phyloP scores from a whole-genome alignment of 2,888 invertebrate genomes.

The Sinodicranocentrus sp. region DNA sequence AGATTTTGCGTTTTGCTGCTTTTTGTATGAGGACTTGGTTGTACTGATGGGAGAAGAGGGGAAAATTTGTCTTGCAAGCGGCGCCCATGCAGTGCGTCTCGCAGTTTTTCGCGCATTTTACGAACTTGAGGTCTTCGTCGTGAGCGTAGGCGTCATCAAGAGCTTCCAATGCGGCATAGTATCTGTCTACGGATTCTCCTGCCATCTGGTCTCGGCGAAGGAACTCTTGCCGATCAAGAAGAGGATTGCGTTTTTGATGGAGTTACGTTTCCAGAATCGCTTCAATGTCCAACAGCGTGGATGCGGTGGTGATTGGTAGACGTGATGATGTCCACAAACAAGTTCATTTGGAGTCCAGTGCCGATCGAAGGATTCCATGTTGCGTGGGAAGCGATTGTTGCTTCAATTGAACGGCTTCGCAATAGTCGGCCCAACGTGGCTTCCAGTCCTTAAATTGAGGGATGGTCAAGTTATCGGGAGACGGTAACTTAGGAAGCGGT shows the following conservation, averaged over 20 bases:
- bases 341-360: constrained; percentile 17
- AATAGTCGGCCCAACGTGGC: constrained; percentile 18
- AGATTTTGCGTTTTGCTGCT: neutral
- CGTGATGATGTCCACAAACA: constrained; percentile 19
- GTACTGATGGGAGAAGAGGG: neutral
- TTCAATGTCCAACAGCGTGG: neutral
- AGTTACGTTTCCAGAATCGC: constrained; percentile 2
- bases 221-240: constrained; percentile 32
- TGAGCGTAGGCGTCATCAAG: constrained; percentile 33
- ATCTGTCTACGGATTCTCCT: constrained; percentile 21
- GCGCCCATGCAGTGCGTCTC: neutral
- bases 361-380: constrained; percentile 17
- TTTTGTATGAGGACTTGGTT: neutral
- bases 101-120: neutral
- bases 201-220: constrained; percentile 17
- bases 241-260: constrained; percentile 22
- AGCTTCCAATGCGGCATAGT: constrained; percentile 13
- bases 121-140: neutral
- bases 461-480: constrained; percentile 23
- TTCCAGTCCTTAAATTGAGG: constrained; percentile 30
- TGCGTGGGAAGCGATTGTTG: neutral
- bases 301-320: neutral
- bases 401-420: constrained; percentile 7
- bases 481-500: neutral
- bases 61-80: neutral